These are phyloP conservation scores for Trachymyrmex septentrionalis DNA, from an alignment of 1,140 invertebrate genomes.

Conservation along the genomic window DNA sequence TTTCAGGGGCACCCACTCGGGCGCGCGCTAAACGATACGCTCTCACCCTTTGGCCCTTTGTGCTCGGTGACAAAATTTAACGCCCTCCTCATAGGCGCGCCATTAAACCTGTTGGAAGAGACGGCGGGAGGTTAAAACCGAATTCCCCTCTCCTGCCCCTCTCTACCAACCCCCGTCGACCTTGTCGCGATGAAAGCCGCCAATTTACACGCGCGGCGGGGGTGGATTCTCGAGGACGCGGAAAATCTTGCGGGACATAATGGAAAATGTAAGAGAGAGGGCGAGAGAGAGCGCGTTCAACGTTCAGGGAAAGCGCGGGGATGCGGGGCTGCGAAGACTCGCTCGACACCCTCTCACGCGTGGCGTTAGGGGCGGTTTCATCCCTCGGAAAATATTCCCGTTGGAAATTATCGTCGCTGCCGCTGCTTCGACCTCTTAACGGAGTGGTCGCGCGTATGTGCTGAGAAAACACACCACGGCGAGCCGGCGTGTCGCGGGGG, in stretches of 20 bases:
- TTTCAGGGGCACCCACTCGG: slow-evolving; percentile 58
- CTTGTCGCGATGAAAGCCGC: slow-evolving; percentile 73
- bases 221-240: slow-evolving; percentile 63
- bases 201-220: slow-evolving; percentile 68
- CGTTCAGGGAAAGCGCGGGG: too few relatives aligned
- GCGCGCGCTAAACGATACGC: slow-evolving; percentile 69
- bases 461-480: slow-evolving; percentile 53
- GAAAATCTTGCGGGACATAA: slow-evolving; percentile 73
- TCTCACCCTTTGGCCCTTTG: slow-evolving; percentile 74
- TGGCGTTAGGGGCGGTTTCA: slow-evolving; percentile 37
- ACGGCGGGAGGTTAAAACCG: not conserved
- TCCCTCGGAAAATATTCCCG: slow-evolving; percentile 35
- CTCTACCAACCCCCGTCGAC: slow-evolving; percentile 23
- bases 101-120: slow-evolving; percentile 66
- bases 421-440: slow-evolving; percentile 43
- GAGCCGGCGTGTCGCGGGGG: slow-evolving; percentile 3
- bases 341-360: slow-evolving; percentile 12
- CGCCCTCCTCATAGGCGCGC: slow-evolving; percentile 72
- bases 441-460: slow-evolving; percentile 16
- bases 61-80: slow-evolving; percentile 74
- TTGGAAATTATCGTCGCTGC: slow-evolving; percentile 55
- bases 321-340: not conserved
- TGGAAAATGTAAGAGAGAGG: slow-evolving; percentile 69
- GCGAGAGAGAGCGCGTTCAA: not conserved
- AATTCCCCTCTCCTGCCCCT: not conserved